These are phyloP conservation scores for Mionectes olivaceus DNA, from an alignment of 2,797 vertebrate genomes.

Conservation along the genomic window DNA sequence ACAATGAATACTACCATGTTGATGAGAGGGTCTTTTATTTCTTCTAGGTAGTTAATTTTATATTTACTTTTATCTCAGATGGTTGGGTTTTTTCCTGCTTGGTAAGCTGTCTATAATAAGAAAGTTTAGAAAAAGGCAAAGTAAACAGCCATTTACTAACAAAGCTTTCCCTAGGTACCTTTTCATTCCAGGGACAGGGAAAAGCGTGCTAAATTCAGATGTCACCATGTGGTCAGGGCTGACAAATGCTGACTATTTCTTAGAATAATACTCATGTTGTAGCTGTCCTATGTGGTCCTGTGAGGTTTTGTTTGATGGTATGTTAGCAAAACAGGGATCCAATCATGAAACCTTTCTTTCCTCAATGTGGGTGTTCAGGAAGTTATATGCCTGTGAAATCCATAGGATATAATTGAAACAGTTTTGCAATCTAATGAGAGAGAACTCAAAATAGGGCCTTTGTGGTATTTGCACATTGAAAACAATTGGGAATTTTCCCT, in stretches of 20 bases:
- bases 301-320: slow-evolving; percentile 33
- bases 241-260: slow-evolving; percentile 16
- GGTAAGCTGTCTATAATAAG: background rate
- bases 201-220: slow-evolving; percentile 14
- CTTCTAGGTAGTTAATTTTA: background rate
- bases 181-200: background rate
- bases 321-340: slow-evolving; percentile 33
- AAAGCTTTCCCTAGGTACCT: background rate
- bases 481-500: slow-evolving; percentile 33
- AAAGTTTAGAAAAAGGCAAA: background rate
- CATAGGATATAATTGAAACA: slow-evolving; percentile 44
- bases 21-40: background rate
- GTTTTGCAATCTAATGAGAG: slow-evolving; percentile 50
- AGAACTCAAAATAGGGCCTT: slow-evolving; percentile 19
- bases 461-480: slow-evolving; percentile 28
- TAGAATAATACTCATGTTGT: slow-evolving; percentile 23
- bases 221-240: slow-evolving; percentile 4
- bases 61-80: background rate
- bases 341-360: slow-evolving; percentile 17
- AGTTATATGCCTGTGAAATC: slow-evolving; percentile 39
- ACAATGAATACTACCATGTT: background rate
- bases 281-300: background rate
- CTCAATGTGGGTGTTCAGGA: slow-evolving; percentile 46
- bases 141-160: background rate
- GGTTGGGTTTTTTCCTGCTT: background rate